These are phyloP conservation scores for Smithornis capensis DNA, from an alignment of 2,113 vertebrate genomes.

Conservation along the genomic window DNA sequence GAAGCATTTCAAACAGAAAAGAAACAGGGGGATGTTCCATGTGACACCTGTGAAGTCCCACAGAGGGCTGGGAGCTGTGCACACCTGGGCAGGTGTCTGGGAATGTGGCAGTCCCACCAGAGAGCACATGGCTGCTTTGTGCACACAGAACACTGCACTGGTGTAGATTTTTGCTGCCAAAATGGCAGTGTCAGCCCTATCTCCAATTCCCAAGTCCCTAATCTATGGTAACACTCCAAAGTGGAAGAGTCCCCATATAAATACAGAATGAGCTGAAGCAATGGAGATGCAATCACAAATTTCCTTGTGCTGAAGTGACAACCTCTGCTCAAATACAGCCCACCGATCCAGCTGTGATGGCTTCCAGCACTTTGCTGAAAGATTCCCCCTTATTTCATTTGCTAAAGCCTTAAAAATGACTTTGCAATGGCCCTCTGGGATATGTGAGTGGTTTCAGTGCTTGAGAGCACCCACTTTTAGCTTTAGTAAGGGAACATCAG, in stretches of 20 bases:
- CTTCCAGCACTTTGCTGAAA: not conserved
- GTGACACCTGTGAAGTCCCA: not conserved
- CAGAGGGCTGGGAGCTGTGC: not conserved
- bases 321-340: not conserved
- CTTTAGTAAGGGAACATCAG: not conserved
- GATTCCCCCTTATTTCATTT: not conserved
- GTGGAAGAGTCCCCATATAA: not conserved
- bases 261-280: not conserved
- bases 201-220: not conserved
- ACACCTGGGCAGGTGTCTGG: not conserved
- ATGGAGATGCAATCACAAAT: not conserved
- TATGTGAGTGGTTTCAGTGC: not conserved
- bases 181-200: not conserved
- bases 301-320: not conserved
- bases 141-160: not conserved
- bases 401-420: not conserved
- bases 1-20: not conserved
- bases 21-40: not conserved
- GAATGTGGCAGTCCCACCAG: not conserved
- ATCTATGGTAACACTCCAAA: not conserved
- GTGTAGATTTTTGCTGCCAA: not conserved
- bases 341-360: not conserved
- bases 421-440: not conserved
- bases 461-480: not conserved
- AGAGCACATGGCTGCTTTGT: not conserved